phyloP scores from a whole-genome alignment of 1,140 invertebrate genomes.

The Drosophila bifasciata region DNA sequence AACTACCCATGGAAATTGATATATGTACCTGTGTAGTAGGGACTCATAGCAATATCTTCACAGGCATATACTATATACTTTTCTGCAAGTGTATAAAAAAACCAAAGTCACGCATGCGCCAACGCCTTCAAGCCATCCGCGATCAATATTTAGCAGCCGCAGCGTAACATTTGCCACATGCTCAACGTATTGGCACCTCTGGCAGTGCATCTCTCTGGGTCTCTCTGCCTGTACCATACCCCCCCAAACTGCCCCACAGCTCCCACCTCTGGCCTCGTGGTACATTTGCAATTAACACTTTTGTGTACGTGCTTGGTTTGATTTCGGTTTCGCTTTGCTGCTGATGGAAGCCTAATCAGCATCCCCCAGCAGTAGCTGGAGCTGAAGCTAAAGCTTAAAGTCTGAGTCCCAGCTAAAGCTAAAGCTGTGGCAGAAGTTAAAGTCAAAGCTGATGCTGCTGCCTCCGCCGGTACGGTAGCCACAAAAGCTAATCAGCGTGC shows the following conservation, averaged over 20 bases:
- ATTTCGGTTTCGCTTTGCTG: slow-evolving; percentile 54
- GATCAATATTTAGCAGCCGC: slow-evolving; percentile 2
- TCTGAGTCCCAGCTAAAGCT: not conserved
- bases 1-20: no score
- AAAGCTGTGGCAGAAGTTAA: slow-evolving; percentile 1
- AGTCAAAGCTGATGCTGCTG: slow-evolving; percentile 8
- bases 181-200: slow-evolving; percentile 35
- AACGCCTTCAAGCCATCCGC: no score
- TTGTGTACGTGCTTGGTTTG: slow-evolving; percentile 74
- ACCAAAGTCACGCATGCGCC: no score
- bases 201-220: not conserved
- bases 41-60: no score
- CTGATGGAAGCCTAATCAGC: slow-evolving; percentile 61
- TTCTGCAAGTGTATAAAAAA: no score
- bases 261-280: slow-evolving; percentile 40
- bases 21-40: no score
- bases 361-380: slow-evolving; percentile 35
- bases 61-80: no score
- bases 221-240: no score
- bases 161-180: slow-evolving; percentile 14
- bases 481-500: slow-evolving; percentile 79
- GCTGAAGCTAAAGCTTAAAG: slow-evolving; percentile 1
- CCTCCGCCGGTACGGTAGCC: no score
- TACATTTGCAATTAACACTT: slow-evolving; percentile 82
- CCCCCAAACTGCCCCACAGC: not conserved